phyloP scores from a whole-genome alignment of 2,888 invertebrate genomes.

The Cheilosia grossa region DNA sequence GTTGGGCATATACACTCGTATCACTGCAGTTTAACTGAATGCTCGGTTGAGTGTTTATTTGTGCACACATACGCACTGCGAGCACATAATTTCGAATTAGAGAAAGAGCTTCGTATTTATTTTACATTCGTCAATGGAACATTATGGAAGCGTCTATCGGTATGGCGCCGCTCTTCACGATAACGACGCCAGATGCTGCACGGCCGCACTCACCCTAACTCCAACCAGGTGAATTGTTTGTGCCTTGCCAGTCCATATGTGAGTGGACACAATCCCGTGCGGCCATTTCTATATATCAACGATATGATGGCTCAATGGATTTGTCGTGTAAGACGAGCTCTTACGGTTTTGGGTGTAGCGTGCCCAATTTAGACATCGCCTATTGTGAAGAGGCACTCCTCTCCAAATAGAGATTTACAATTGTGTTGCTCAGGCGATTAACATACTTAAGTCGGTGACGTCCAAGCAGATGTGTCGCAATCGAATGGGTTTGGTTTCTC shows the following conservation, averaged over 20 bases:
- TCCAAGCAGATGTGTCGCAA: conserved; percentile 36
- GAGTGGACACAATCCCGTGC: conserved; percentile 26
- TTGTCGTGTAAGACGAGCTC: conserved; percentile 13
- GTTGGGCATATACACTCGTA: neutral
- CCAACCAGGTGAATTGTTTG: conserved; percentile 41
- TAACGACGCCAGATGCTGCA: neutral
- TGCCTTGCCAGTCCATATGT: conserved; percentile 41
- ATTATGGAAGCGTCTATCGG: neutral
- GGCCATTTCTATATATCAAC: neutral
- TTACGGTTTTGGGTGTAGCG: conserved; percentile 20
- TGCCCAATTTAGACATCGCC: conserved; percentile 51
- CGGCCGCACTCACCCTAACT: neutral
- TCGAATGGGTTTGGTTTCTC: neutral
- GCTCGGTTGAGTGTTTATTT: conserved; percentile 42
- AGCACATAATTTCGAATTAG: conserved; percentile 27
- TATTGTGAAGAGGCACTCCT: conserved; percentile 50
- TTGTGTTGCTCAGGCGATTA: conserved; percentile 34
- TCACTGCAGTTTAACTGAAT: conserved; percentile 9
- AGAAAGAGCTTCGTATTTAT: conserved; percentile 32
- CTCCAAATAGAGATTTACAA: conserved; percentile 37
- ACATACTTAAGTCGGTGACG: conserved; percentile 21
- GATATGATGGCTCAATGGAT: conserved; percentile 37
- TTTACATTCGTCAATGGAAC: conserved; percentile 29
- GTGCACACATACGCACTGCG: neutral
- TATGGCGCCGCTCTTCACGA: conserved; percentile 17